Evolutionary conservation across 2,113 vertebrate genomes (phyloP), one percentile per base, ranked within the genome.

Genomic region (Phalacrocorax brasilianus): DNA sequence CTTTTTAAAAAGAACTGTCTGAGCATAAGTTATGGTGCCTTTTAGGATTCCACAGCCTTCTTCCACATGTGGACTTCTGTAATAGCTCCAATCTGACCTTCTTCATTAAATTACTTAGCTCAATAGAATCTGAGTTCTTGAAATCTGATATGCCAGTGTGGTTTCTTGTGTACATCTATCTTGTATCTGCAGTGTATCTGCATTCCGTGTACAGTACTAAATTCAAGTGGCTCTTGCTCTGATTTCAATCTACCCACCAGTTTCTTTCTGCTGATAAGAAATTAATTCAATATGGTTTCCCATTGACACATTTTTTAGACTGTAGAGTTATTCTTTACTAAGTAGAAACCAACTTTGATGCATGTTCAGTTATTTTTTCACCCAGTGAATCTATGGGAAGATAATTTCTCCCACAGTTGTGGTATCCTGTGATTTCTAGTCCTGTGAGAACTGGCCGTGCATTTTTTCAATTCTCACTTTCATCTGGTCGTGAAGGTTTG

Each of bases 201-300:
- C 32, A 65, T 75, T 91, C 81, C 4, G 0, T 89, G 58, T 94
- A 70, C 28, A 30, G 63, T 63, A 77, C 30, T 86, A 86, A 94
- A 96, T 89, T 93, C 59, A 75, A 75, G 72, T 92, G 95, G 30
- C 79, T 94, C 47, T 83, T 93, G 47, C 45, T 83, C 79, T 96
- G 82, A 88, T 96, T 96, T 90, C 65, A 93, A 6, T 91, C 88
- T 94, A 52, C n/a, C 33, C 50, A 71, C 66, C 3, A 1, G 47
- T 91, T 95, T 89, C 63, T 88, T 88, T 96, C 72, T 94, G 42
- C 45, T 93, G 82, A 85, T 93, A 96, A 92, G 44, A 94, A 90
- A 93, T 93, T 63, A 96, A 86, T 94, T 86, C 95, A 96, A 16
- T 88, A 81, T 93, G 93, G 44, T 85, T 86, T 77, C 26, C 44